phyloP scores from a whole-genome alignment of 2,797 vertebrate genomes.

The Fratercula arctica region DNA sequence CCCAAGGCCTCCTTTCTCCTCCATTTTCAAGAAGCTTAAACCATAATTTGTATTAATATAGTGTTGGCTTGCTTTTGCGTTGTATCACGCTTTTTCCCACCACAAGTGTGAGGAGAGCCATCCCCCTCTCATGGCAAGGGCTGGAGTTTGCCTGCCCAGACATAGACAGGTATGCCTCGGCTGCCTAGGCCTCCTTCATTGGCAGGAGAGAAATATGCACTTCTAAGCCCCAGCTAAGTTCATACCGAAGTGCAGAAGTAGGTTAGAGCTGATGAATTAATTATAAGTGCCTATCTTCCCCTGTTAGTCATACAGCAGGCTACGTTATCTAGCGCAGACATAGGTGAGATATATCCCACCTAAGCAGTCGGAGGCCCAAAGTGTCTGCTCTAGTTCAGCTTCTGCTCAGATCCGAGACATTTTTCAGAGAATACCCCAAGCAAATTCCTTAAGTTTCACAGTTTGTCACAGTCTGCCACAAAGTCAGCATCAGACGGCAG shows the following conservation, averaged over 20 bases:
- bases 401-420: neutral
- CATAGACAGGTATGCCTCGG: accelerated
- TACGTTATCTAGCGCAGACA: accelerated
- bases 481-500: neutral
- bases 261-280: neutral
- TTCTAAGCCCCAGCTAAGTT: neutral
- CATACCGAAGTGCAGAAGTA: neutral
- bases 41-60: neutral
- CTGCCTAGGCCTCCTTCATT: neutral
- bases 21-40: neutral
- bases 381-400: neutral
- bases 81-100: accelerated
- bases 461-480: neutral
- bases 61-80: neutral
- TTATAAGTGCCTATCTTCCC: neutral
- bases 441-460: neutral
- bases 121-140: neutral
- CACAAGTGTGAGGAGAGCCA: neutral
- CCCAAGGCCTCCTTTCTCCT: neutral
- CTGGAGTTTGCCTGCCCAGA: neutral
- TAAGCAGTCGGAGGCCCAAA: neutral
- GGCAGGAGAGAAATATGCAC: neutral
- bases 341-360: neutral
- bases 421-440: neutral
- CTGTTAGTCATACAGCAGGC: neutral